Base-by-base conservation (phyloP, 92 coral and sea anemone genomes). In the Phenganax stokvisi region DNA sequence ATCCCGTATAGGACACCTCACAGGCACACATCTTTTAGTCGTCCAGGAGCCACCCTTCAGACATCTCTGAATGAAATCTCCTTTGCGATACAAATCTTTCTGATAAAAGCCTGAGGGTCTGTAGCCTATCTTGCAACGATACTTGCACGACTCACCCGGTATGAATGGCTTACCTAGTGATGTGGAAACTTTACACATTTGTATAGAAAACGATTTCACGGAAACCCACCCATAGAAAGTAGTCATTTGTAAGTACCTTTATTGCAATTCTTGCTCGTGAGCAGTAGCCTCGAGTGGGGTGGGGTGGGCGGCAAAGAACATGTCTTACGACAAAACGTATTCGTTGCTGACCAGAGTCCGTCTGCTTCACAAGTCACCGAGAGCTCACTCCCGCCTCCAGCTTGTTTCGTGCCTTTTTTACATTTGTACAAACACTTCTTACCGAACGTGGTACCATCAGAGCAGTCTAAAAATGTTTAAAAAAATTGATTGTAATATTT, bases 311-410 rank as follows among this genome's bases (percentile, higher is more conserved):
- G 97, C 12, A 70, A 54, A 1, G 87, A 80, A 69, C 98, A 93
- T 9, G 91, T 93, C 91, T 77, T 93, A 30, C 84, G 87, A 70
- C 98, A 93, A 81, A 89, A 90, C 7, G 92, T 85, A 20, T 72
- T 79, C 70, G 90, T 88, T 3, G 89, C 91, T 13, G 98, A 93
- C 98, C 98, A 93, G 55, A 85, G 77, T 52, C 94, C 97, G 86
- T 93, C 98, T 58, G 89, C 97, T 67, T 93, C 98, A 44, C 98
- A 93, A 16, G 93, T 92, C 31, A 93, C 82, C 0, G 86, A 57
- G 15, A 13, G 80, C 13, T 75, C 80, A 54, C 54, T 57, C 29
- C 76, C 79, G 25, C 16, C 1, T 9, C 70, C 81, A 57, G 62
- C 29, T 29, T 27, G 59, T 60, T 57, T 52, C 6, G 81, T 76